Evolutionary conservation across 2,113 vertebrate genomes (phyloP).

Genomic region (Anolis sagrei): DNA sequence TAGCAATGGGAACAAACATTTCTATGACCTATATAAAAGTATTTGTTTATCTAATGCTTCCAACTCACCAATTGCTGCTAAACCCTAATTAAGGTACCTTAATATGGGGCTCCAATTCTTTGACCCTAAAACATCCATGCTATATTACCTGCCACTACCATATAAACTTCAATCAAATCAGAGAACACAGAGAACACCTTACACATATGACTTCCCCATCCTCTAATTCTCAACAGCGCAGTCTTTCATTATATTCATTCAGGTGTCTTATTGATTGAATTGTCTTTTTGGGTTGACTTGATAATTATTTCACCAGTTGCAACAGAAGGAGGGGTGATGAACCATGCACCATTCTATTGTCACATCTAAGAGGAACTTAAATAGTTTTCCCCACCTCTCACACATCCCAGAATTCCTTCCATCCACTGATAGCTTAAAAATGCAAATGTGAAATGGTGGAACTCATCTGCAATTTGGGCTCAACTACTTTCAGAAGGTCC

Average conservation of each 20-base stretch:
- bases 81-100: neutral
- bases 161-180: neutral
- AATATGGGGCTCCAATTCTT: neutral
- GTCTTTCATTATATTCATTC: too few relatives aligned
- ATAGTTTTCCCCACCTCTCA: too few relatives aligned
- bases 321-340: too few relatives aligned
- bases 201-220: too few relatives aligned
- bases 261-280: neutral
- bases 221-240: neutral
- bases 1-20: conserved; percentile 4
- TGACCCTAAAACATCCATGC: neutral
- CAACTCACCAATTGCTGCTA: neutral
- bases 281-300: neutral
- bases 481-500: neutral
- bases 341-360: too few relatives aligned
- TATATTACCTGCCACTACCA: neutral
- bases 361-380: too few relatives aligned
- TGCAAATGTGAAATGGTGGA: neutral
- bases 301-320: too few relatives aligned
- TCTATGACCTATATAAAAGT: conserved; percentile 13
- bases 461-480: neutral
- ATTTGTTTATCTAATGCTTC: too few relatives aligned
- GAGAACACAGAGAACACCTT: neutral
- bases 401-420: too few relatives aligned
- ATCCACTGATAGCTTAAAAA: neutral